A percentile compares a stretch with the other conserved stretches of the same genome.
Evolutionary conservation across 2,113 vertebrate genomes (phyloP).

Genomic region (Callionymus lyra): DNA sequence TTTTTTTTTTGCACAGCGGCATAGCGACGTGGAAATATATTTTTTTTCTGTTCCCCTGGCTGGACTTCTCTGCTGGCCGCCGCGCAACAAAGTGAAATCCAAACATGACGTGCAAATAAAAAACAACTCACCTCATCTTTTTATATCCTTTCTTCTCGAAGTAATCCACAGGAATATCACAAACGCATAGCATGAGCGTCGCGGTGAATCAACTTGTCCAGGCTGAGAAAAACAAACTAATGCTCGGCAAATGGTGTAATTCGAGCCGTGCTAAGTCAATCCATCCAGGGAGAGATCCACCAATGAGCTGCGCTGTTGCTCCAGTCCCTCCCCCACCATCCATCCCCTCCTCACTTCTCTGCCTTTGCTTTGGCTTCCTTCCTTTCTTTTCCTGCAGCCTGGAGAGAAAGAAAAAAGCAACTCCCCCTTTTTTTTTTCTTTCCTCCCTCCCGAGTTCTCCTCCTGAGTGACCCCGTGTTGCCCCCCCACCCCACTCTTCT

Average conservation of each 20-base stretch:
- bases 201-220: conserved; percentile 53
- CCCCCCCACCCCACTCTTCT: conserved; percentile 40
- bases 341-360: conserved; percentile 47
- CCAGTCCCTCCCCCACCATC: conserved; percentile 62
- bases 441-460: conserved; percentile 24
- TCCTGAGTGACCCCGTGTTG: conserved; percentile 48
- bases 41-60: conserved; percentile 32
- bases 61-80: conserved; percentile 31
- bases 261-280: conserved; percentile 76
- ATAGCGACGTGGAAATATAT: conserved; percentile 30
- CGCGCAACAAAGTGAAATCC: conserved; percentile 28
- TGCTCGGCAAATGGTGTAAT: conserved; percentile 76
- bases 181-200: conserved; percentile 21
- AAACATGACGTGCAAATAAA: conserved; percentile 19
- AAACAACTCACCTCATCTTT: conserved; percentile 71
- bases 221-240: conserved; percentile 73
- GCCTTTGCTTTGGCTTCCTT: conserved; percentile 48
- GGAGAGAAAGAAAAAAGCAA: conserved; percentile 35
- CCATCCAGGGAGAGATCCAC: conserved; percentile 61
- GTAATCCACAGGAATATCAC: conserved; percentile 35
- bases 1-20: conserved; percentile 31
- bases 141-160: conserved; percentile 42
- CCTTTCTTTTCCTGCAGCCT: conserved; percentile 51
- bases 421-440: conserved; percentile 9
- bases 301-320: conserved; percentile 57